phyloP scores from a whole-genome alignment of 2,888 invertebrate species.

The Chymomyza procnemis region DNA sequence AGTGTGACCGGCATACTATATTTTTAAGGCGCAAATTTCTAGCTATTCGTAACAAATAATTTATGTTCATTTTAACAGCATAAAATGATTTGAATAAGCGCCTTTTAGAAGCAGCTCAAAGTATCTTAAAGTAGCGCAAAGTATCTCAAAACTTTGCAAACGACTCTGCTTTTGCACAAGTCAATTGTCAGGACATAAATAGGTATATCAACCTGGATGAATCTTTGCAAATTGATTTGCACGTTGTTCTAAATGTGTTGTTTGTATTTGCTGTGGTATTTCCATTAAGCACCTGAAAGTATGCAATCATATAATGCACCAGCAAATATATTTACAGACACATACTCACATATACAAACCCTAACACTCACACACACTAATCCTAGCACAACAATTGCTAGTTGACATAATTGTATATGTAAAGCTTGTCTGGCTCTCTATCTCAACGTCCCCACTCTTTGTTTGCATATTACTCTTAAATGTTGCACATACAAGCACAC shows the following conservation, averaged over 20 bases:
- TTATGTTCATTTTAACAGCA: neutral
- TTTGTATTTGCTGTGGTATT: slow-evolving; percentile 22
- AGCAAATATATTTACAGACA: slow-evolving; percentile 35
- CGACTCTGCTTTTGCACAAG: neutral
- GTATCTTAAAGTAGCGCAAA: too few species aligned
- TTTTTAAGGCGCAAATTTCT: neutral
- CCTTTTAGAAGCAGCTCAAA: too few species aligned
- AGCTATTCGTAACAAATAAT: neutral
- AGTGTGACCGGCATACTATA: neutral
- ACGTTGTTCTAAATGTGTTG: neutral
- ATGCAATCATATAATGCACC: slow-evolving; percentile 51
- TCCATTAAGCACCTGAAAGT: slow-evolving; percentile 36
- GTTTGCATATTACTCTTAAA: slow-evolving; percentile 29
- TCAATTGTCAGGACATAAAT: neutral
- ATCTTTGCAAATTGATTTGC: neutral
- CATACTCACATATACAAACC: neutral
- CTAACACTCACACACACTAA: slow-evolving; percentile 4
- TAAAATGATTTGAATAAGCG: neutral
- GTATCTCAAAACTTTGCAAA: neutral
- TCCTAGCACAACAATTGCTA: slow-evolving; percentile 21
- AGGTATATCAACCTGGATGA: slow-evolving; percentile 5
- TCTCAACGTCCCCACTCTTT: neutral
- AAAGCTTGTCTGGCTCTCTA: neutral
- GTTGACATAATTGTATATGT: slow-evolving; percentile 47
- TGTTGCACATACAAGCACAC: slow-evolving; percentile 22